Evolutionary conservation across 35 echinoderm and acorn worm species (phyloP).

Genomic region (Heliocidaris erythrogramma): DNA sequence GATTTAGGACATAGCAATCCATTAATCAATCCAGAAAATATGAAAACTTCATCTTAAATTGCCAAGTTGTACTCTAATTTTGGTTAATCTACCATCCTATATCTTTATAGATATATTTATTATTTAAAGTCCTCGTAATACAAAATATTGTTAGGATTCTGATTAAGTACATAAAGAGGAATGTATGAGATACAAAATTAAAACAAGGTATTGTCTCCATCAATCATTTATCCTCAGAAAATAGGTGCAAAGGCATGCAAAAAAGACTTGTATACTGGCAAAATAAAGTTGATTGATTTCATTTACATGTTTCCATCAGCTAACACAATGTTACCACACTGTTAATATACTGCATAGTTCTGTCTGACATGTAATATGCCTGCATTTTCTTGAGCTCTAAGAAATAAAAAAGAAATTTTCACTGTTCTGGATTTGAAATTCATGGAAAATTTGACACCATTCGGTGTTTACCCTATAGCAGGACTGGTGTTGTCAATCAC

Average conservation of each 20-base stretch:
- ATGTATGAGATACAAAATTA: background rate
- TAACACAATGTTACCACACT: background rate
- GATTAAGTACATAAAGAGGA: background rate
- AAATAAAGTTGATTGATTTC: background rate
- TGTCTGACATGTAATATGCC: background rate
- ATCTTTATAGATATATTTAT: too few relatives aligned
- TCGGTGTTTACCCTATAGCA: too few relatives aligned
- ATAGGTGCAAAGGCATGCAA: background rate
- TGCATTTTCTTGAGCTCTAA: background rate
- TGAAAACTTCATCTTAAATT: too few relatives aligned
- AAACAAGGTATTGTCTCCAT: background rate
- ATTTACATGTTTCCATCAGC: background rate
- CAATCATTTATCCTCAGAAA: background rate
- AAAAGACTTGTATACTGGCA: background rate
- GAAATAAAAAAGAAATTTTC: too few relatives aligned
- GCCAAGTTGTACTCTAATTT: too few relatives aligned
- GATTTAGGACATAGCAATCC: too few relatives aligned
- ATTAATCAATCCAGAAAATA: too few relatives aligned
- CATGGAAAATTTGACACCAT: too few relatives aligned
- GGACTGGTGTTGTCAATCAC: too few relatives aligned
- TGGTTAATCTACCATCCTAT: too few relatives aligned
- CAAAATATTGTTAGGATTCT: too few relatives aligned
- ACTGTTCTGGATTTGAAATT: background rate
- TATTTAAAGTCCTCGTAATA: too few relatives aligned
- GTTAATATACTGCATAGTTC: background rate